Evolutionary conservation across 1,140 invertebrate species (phyloP).

Genomic region (Parasteatoda tepidariorum): DNA sequence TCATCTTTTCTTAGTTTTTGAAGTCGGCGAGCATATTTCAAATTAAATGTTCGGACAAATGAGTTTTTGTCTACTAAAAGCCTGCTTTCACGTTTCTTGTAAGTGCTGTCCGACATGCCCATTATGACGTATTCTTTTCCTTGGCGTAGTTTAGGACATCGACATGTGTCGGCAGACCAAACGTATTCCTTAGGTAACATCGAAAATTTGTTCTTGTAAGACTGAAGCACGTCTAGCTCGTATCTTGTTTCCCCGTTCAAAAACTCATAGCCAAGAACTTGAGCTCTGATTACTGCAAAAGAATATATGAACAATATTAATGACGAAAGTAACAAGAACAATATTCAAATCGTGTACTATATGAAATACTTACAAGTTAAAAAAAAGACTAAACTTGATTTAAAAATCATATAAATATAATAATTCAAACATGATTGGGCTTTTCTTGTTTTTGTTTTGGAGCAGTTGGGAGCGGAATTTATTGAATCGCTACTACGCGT

Average conservation of each 20-base stretch:
- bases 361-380: too few species aligned
- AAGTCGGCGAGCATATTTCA: constrained; percentile 58
- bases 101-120: constrained; percentile 60
- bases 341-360: not conserved
- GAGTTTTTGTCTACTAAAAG: constrained; percentile 59
- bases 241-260: constrained; percentile 63
- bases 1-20: constrained; percentile 61
- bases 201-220: constrained; percentile 63
- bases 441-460: too few species aligned
- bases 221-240: constrained; percentile 62
- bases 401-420: too few species aligned
- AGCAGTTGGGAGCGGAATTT: too few species aligned
- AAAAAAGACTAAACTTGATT: too few species aligned
- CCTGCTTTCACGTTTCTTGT: constrained; percentile 61
- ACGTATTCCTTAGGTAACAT: constrained; percentile 61
- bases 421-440: too few species aligned
- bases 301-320: not conserved
- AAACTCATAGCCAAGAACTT: constrained; percentile 59
- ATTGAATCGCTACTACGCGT: too few species aligned
- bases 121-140: constrained; percentile 63
- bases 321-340: not conserved
- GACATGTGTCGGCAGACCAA: constrained; percentile 61
- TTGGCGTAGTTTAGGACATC: constrained; percentile 53
- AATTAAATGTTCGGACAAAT: constrained; percentile 61
- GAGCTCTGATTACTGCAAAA: constrained; percentile 58